A percentile compares a stretch with the other conserved stretches of the same genome.
phyloP scores from a whole-genome alignment of 2,797 vertebrate species.

The Alfaro cultratus region DNA sequence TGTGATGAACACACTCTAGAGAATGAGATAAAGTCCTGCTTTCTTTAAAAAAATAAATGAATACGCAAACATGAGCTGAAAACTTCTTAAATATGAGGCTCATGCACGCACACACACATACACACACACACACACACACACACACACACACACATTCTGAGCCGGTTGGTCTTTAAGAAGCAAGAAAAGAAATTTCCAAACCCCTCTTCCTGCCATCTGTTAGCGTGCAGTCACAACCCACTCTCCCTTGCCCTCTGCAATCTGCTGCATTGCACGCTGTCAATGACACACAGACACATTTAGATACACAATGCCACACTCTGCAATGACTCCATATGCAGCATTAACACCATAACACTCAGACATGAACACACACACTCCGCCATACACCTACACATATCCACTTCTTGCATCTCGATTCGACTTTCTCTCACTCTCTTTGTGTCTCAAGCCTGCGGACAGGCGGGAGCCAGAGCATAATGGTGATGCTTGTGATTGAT shows the following conservation, averaged over 20 bases:
- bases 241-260: constrained; percentile 65
- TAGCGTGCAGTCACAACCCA: constrained; percentile 58
- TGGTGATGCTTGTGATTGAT: constrained; percentile 53
- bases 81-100: not conserved
- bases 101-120: not conserved
- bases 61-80: constrained; percentile 11
- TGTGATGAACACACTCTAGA: constrained; percentile 40
- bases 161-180: constrained; percentile 64
- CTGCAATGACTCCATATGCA: constrained; percentile 10
- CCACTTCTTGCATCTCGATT: constrained; percentile 11
- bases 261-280: constrained; percentile 57
- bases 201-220: constrained; percentile 73
- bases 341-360: constrained; percentile 1
- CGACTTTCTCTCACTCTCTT: constrained; percentile 5
- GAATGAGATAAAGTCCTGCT: constrained; percentile 39
- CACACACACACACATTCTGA: constrained; percentile 6
- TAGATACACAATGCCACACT: constrained; percentile 21
- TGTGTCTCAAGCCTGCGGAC: constrained; percentile 35
- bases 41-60: constrained; percentile 14
- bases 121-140: too few relatives aligned
- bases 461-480: constrained; percentile 35
- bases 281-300: constrained; percentile 25
- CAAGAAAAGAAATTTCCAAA: constrained; percentile 60
- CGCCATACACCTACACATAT: constrained; percentile 16
- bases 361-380: not conserved